phyloP scores from a whole-genome alignment of 2,888 invertebrate species.

The Unio pictorum region DNA sequence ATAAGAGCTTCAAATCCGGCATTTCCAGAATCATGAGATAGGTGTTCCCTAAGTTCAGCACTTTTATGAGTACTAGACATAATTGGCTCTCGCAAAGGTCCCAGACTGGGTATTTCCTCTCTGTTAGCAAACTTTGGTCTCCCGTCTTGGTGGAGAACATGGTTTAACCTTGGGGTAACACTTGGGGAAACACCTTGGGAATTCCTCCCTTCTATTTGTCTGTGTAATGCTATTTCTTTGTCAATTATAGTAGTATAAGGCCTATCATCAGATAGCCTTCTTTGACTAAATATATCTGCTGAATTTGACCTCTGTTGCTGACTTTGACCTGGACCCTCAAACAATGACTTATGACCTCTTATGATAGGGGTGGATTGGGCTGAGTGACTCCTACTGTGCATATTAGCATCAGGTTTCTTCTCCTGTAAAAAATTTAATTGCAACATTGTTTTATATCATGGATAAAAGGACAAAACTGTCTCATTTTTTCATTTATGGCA shows the following conservation, averaged over 20 bases:
- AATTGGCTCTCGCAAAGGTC: slow-evolving; percentile 51
- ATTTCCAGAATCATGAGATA: slow-evolving; percentile 33
- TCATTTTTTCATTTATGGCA: no score
- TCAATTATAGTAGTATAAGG: slow-evolving; percentile 49
- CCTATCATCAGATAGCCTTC: slow-evolving; percentile 13
- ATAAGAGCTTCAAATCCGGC: slow-evolving; percentile 21
- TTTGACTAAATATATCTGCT: neutral
- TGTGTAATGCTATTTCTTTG: slow-evolving; percentile 46
- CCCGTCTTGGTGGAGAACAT: slow-evolving; percentile 7
- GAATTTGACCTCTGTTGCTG: neutral
- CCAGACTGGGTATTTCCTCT: slow-evolving; percentile 23
- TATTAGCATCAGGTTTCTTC: no score
- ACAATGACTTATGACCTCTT: neutral
- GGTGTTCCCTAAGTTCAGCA: slow-evolving; percentile 43
- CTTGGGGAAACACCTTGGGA: slow-evolving; percentile 17
- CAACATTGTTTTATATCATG: no score
- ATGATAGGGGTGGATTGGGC: no score
- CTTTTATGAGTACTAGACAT: slow-evolving; percentile 65
- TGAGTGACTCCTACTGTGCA: no score
- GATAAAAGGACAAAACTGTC: no score
- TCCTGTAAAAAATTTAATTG: no score
- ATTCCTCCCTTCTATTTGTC: slow-evolving; percentile 27
- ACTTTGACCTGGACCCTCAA: neutral
- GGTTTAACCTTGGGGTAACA: neutral
- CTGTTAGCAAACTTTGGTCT: slow-evolving; percentile 29